Evolutionary conservation across 2,797 vertebrate species (phyloP).

Genomic region (Antrozous pallidus): DNA sequence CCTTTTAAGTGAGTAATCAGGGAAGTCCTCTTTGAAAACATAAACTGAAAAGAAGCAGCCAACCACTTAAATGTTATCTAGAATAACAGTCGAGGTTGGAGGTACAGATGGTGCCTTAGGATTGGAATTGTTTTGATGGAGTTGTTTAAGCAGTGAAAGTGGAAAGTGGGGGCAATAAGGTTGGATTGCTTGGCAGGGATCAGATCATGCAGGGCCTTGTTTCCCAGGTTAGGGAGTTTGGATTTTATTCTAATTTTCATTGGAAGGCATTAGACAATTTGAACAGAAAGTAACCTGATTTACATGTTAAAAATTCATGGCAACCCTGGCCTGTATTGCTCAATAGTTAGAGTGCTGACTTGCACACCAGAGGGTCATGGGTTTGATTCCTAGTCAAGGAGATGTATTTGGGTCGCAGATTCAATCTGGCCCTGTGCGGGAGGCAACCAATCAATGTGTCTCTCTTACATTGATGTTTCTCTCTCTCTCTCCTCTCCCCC

Average conservation of each 20-base stretch:
- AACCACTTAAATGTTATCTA: neutral
- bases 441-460: too few species aligned
- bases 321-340: neutral
- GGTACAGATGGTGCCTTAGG: neutral
- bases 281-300: conserved; percentile 24
- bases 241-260: neutral
- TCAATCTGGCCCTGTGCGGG: too few species aligned
- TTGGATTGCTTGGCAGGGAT: neutral
- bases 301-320: neutral
- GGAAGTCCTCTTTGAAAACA: neutral
- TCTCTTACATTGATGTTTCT: too few species aligned
- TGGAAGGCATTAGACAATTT: neutral
- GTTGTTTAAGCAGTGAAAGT: neutral
- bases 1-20: neutral
- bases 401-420: too few species aligned
- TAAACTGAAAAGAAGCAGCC: neutral
- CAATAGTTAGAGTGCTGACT: too few species aligned
- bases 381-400: too few species aligned
- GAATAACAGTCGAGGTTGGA: neutral
- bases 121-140: neutral
- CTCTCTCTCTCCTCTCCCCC: too few species aligned
- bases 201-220: neutral
- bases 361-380: too few species aligned
- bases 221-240: neutral
- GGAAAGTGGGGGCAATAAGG: neutral